Conservation (phyloP, 2,797 vertebrate species). For the Sebastolobus altivelis region DNA sequence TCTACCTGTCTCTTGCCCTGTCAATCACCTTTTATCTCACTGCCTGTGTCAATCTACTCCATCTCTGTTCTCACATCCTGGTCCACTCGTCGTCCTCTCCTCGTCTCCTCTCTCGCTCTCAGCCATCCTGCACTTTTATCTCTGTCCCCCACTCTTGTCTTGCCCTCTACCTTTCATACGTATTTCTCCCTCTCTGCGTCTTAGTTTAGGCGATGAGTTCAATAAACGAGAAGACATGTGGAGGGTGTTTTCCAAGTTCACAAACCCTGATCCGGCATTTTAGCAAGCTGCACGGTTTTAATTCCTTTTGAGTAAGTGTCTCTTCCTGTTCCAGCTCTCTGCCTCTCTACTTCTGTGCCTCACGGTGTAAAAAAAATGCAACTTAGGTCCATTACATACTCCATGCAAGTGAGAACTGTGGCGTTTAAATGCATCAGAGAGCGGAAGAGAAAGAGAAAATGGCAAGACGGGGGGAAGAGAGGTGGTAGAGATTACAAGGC, state of each 20-base stretch:
- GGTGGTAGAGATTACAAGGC: slow-evolving; percentile 10
- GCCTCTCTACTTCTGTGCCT: background rate
- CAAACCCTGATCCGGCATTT: background rate
- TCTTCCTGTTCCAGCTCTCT: slow-evolving; percentile 6
- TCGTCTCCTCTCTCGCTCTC: slow-evolving; percentile 22
- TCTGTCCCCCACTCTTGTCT: background rate
- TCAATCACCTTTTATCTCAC: slow-evolving; percentile 45
- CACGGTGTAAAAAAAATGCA: background rate
- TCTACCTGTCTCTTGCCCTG: slow-evolving; percentile 25
- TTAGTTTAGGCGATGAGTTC: slow-evolving; percentile 13
- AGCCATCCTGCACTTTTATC: slow-evolving; percentile 29
- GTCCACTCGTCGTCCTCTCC: slow-evolving; percentile 21
- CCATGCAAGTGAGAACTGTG: background rate
- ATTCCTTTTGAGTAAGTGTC: background rate
- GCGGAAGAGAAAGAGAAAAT: background rate
- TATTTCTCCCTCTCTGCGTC: background rate
- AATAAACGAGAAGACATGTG: background rate
- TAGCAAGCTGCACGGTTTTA: background rate
- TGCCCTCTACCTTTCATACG: background rate
- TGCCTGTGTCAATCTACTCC: slow-evolving; percentile 27
- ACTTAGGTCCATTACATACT: background rate
- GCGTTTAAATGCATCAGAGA: slow-evolving; percentile 10
- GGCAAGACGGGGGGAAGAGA: background rate
- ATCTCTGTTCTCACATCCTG: slow-evolving; percentile 35
- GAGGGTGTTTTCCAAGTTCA: slow-evolving; percentile 11